These are phyloP conservation scores for Premnoplex brunnescens DNA, from an alignment of 2,797 vertebrate species.

Conservation along the genomic window DNA sequence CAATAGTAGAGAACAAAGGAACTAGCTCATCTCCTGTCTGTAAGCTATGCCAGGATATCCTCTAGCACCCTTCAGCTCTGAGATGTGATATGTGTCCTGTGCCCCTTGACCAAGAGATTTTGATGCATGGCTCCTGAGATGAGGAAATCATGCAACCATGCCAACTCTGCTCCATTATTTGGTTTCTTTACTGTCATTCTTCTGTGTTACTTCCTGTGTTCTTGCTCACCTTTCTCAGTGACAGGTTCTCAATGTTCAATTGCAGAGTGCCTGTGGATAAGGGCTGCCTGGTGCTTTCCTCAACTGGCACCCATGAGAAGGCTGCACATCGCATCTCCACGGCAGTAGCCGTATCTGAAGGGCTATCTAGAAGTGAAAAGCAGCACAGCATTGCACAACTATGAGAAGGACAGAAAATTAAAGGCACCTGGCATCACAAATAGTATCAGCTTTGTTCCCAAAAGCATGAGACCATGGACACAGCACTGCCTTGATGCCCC, in stretches of 20 bases:
- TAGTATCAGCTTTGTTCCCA: not conserved
- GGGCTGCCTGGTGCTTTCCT: slow-evolving; percentile 14
- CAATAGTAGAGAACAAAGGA: not conserved
- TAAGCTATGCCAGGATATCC: not conserved
- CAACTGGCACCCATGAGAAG: slow-evolving; percentile 85
- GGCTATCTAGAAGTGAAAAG: slow-evolving; percentile 74
- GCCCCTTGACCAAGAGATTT: not conserved
- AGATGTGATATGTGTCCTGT: not conserved
- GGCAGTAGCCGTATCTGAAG: slow-evolving; percentile 72
- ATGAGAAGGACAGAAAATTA: not conserved
- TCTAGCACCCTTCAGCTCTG: not conserved
- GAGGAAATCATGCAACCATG: not conserved
- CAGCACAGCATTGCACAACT: not conserved
- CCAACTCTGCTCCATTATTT: not conserved
- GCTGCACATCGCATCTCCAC: slow-evolving; percentile 81
- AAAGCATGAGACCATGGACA: not conserved
- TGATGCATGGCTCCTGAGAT: not conserved
- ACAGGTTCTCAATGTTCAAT: slow-evolving; percentile 81
- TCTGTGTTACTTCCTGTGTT: not conserved
- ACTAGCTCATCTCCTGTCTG: not conserved
- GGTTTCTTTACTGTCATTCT: not conserved
- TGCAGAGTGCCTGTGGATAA: slow-evolving; percentile 67
- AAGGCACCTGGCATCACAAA: not conserved
- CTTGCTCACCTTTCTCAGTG: slow-evolving; percentile 82
- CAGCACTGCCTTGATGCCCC: not conserved